phyloP scores from a whole-genome alignment of 2,888 invertebrate genomes.

The Onthophagus sagittarius region DNA sequence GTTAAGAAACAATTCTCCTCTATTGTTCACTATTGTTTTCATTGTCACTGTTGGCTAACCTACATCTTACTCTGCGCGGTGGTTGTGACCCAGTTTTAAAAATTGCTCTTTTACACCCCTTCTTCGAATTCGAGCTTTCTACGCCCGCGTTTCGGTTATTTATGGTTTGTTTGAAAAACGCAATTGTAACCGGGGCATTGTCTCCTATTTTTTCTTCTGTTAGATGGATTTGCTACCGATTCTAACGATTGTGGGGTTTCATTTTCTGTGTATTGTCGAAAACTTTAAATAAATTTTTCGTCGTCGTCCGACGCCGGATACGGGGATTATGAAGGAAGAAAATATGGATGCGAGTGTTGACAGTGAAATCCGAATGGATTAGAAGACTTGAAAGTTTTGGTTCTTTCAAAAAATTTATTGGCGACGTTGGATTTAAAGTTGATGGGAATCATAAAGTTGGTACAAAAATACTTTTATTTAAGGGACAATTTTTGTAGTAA shows the following conservation, averaged over 20 bases:
- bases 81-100: background rate
- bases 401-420: background rate
- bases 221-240: too few relatives aligned
- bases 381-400: background rate
- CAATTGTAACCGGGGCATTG: background rate
- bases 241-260: background rate
- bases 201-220: too few relatives aligned
- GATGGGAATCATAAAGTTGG: background rate
- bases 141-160: background rate
- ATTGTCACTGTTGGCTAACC: background rate
- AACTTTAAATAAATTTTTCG: background rate
- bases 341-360: background rate
- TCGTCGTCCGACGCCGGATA: background rate
- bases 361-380: background rate
- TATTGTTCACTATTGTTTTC: background rate
- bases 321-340: background rate
- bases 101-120: background rate
- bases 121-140: background rate
- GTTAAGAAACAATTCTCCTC: background rate
- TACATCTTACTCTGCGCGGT: background rate
- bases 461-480: too few relatives aligned
- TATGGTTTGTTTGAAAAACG: background rate
- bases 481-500: background rate
- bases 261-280: too few relatives aligned
- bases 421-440: background rate